Evolutionary conservation across 2,888 invertebrate species (phyloP), one percentile per base, ranked within the genome.

Genomic region (Desoria tigrina): DNA sequence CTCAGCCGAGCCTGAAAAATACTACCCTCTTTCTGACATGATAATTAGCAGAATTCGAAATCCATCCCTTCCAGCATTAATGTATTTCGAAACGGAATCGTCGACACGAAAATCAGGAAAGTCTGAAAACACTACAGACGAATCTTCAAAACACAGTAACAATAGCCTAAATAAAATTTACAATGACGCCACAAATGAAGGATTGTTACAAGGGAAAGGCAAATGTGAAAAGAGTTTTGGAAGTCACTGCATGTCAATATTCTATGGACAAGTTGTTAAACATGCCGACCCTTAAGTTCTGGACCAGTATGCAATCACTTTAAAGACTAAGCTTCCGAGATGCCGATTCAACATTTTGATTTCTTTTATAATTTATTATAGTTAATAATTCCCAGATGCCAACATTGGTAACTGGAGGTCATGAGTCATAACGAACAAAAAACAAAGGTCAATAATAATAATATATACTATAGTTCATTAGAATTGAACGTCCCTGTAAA

Each of bases 251-350:
- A n/a, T n/a, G 77, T 37, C 74, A 73, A 24, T 64, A 73, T 37
- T 66, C 73, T 0, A 71, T 75, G 18, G 66, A 75, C 16, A 71
- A 73, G 28, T 59, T 76, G 54, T 65, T 77, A 14, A 77, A 77
- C 54, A 77, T 77, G 75, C 72, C 75, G 1, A 74, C 76, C 0
- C 65, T 77, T 21, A 69, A 68, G 58, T 77, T 77, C 37, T 77
- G 77, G 77, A 74, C 70, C 50, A 71, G 68, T 28, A 62, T 77
- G n/a, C 69, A 72, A 23, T 67, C 69, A 2, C 64, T 72, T 14
- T 61, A 77, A 7, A 66, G 72, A 50, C 60, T 77, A 6, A 73
- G 71, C 42, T 66, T 77, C 42, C 63, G 61, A 11, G 74, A 74
- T 51, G 67, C 45, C 18, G 6, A 60, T 6, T 24, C 24, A 21